These are phyloP conservation scores for Scytalopus superciliaris DNA, from an alignment of 2,113 vertebrate species.

Conservation along the genomic window DNA sequence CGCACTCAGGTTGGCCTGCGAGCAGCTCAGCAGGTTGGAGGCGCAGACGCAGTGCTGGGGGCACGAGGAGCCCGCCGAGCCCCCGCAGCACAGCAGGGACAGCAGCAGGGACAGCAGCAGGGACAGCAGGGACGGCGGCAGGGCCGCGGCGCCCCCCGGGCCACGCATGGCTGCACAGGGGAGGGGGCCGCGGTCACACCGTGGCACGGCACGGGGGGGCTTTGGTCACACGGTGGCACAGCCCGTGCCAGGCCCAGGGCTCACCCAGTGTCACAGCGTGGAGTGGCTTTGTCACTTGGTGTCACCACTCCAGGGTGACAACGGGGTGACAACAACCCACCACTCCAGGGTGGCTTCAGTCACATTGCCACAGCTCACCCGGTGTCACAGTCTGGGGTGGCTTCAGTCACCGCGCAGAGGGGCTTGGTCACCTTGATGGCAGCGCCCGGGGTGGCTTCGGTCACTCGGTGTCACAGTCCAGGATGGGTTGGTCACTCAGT, in stretches of 20 bases:
- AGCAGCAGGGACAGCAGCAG: neutral
- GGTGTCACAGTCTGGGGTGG: neutral
- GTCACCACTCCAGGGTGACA: too few species aligned
- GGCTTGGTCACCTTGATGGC: too few species aligned
- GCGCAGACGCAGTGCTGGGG: slow-evolving; percentile 89
- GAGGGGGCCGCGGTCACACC: neutral
- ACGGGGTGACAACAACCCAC: too few species aligned
- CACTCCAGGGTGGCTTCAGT: neutral
- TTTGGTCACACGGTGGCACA: too few species aligned
- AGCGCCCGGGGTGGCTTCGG: neutral
- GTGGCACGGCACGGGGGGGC: too few species aligned
- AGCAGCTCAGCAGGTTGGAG: slow-evolving; percentile 96
- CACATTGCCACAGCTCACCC: neutral
- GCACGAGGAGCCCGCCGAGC: slow-evolving; percentile 58
- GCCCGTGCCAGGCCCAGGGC: neutral
- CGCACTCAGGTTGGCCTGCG: slow-evolving; percentile 82
- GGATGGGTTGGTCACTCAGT: neutral
- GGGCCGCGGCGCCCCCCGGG: neutral
- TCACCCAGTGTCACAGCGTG: neutral
- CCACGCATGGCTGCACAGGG: neutral
- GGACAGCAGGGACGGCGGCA: neutral
- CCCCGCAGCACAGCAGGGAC: neutral
- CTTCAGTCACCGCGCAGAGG: too few species aligned
- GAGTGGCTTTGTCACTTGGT: too few species aligned
- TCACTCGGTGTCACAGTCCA: neutral